Base-by-base conservation (phyloP, 2,888 invertebrate species). In the Drosophila mayaguana region DNA sequence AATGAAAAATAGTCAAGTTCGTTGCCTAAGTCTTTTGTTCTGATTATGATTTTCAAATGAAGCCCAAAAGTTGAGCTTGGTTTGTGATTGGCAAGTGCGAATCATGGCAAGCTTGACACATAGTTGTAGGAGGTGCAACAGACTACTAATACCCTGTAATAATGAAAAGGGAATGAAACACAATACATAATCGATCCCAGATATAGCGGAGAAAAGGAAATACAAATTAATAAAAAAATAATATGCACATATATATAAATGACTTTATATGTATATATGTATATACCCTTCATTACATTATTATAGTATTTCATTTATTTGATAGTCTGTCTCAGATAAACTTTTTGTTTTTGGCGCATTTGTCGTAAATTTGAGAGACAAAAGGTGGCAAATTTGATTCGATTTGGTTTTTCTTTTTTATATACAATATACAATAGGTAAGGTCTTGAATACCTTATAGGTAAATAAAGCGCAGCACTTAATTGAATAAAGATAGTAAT, bases 21-120 rank as follows among this genome's bases (percentile, higher is more conserved):
- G 77, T 73, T 80, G 66, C 62, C 55, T 56, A 73, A 85, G 88
- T 89, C 83, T 46, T 76, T 89, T 14, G 82, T 14, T 57, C 60
- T 12, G 28, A 0, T 28, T 11, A 4, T 6, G 9, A 9, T 45
- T 20, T 18, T 32, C 16, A 1, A 7, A 2, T 11, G 5, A 22
- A 20, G 65, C 83, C 80, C 7, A 18, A 34, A 85, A 76, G 71
- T 55, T 36, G 16, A 16, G 43, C 28, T 7, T 40, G 18, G 12
- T 57, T 62, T 18, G 0, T 32, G 2, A 12, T 6, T 25, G 12
- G 28, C n/a, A 50, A 12, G 8, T n/a, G 2, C 6, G 16, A 8
- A 2, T 1, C 32, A 6, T 9, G 6, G 3, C 1, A 20, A 38
- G 3, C 3, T 6, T 3, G 0, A 11, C 2, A 25, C 20, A 70